Evolutionary conservation across 2,888 invertebrate genomes (phyloP).

Genomic region (Erebia ligea): DNA sequence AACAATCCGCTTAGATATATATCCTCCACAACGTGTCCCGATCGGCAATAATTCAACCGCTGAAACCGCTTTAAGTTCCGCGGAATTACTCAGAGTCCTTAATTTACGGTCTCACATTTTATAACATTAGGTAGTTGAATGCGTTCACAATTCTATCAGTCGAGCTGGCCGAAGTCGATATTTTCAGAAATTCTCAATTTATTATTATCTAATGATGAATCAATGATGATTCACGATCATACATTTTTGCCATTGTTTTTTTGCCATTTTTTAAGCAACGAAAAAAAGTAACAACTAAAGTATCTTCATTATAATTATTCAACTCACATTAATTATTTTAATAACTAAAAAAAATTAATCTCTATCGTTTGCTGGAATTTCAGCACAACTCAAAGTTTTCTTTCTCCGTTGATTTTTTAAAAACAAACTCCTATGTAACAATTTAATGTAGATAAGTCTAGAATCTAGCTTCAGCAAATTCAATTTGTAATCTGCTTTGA

Average conservation of each 20-base stretch:
- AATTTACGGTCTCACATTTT: conserved; percentile 32
- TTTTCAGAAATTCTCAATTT: background rate
- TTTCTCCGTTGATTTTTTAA: too few species aligned
- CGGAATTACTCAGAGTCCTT: conserved; percentile 32
- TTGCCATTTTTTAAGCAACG: too few species aligned
- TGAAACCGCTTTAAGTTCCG: conserved; percentile 37
- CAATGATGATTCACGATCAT: too few species aligned
- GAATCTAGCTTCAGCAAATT: background rate
- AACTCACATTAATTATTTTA: too few species aligned
- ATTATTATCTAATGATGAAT: background rate
- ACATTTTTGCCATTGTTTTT: too few species aligned
- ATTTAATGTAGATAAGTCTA: background rate
- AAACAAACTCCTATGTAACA: background rate
- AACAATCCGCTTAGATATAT: conserved; percentile 34
- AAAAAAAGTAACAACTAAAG: too few species aligned
- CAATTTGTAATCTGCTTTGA: background rate
- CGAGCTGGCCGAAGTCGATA: background rate
- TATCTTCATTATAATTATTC: too few species aligned
- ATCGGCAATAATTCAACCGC: conserved; percentile 40
- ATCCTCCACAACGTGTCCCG: conserved; percentile 38
- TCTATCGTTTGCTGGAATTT: too few species aligned
- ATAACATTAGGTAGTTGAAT: conserved; percentile 18
- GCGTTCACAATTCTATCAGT: conserved; percentile 12
- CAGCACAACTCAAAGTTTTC: too few species aligned
- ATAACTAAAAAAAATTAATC: too few species aligned